Base-by-base conservation (phyloP, 2,888 invertebrate species). In the Lasioglossum figueresi region DNA sequence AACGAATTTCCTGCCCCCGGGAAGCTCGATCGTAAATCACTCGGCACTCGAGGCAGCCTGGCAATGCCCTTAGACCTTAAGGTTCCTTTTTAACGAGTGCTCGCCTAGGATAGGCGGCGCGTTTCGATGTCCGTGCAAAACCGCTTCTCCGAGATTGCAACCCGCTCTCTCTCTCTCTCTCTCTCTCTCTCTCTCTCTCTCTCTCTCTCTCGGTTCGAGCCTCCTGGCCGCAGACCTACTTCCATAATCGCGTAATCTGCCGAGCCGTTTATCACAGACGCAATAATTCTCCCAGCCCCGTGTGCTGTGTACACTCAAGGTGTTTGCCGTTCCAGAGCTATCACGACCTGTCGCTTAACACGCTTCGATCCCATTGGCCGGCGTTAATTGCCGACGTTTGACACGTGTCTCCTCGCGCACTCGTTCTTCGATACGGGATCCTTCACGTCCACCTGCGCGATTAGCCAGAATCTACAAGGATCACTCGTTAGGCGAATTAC, bases 1-100 rank as follows among this genome's bases (percentile, higher is more conserved):
- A 93, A 93, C 93, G 93, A 93, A 93, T 93, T 93, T 93, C 93
- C 93, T 93, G 93, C 89, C 92, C 91, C 87, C 90, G 91, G 92
- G 91, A 91, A 92, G 92, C 91, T 89, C 88, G 90, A 89, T 91
- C 93, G 93, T 93, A 93, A 93, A 93, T 93, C 93, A 93, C 93
- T 88, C 88, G 90, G 87, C 90, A 90, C 89, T 85, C 85, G 84
- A 86, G 88, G 82, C 86, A 86, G 83, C 83, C 82, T 82, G 68
- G 86, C 83, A 91, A 91, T 90, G 89, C 86, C 79, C 83, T 83
- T 83, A 84, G 82, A 85, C 83, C 88, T 80, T 76, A 78, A 56
- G 80, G 59, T 79, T 83, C 85, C 87, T 90, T 89, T 91, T 90
- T 89, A 89, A 90, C 85, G 89, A 89, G 84, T 78, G 31, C 37